Evolutionary conservation across 1,140 invertebrate genomes (phyloP), one percentile per base, ranked within the genome.

Genomic region (Aleiodes sp.): DNA sequence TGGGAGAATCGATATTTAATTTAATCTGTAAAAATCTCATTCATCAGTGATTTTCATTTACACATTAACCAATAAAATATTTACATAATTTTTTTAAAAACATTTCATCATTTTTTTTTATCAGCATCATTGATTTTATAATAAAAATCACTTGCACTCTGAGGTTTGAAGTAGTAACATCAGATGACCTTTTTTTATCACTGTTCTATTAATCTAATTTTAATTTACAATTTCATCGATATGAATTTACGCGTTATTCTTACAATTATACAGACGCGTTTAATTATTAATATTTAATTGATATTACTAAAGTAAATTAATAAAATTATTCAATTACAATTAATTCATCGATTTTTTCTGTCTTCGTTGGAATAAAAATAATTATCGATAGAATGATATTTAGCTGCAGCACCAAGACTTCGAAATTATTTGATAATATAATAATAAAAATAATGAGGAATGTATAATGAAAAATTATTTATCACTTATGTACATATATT

Each of bases 131-230:
- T 52, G 46, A 24, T 52, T 52, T 52, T 9, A 52, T 16, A 52
- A 52, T 52, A 52, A 24, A 52, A 52, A 52, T 52, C 46, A 52
- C 46, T 52, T 52, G 46, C 26, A 52, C 46, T 24, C 46, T 24
- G 46, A 52, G 21, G 46, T 24, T 24, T 52, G 8, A 24, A 52
- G 16, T 12, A 46, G 14, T 14, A 19, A 52, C 46, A 52, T 52
- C 46, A 52, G 46, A 52, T 21, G 46, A 52, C 46, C 4, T 24
- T n/a, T n/a, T n/a, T 52, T 26, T 21, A 26, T 52, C 16, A 52
- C 46, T 46, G 41, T 19, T 21, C 41, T 52, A 52, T 24, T 9
- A 35, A 35, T 24, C 12, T 26, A 16, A 52, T 52, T 52, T 24
- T 52, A 52, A 52, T 52, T 52, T 52, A 52, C 46, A 52, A 24